Conservation (phyloP, 2,888 invertebrate species). For the Drosophila paramelanica region DNA sequence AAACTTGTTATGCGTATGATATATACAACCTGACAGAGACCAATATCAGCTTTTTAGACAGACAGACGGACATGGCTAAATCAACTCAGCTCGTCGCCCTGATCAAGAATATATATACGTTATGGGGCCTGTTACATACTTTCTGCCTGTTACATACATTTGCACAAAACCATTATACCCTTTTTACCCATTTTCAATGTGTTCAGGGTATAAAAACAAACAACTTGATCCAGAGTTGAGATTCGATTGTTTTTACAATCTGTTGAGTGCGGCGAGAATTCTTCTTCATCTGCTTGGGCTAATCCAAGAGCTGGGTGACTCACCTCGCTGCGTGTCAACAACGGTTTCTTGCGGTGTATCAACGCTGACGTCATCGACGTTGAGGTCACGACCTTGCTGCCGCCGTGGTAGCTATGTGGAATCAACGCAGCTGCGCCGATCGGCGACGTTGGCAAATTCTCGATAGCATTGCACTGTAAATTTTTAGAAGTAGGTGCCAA, state of each 20-base stretch:
- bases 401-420: conserved; percentile 40
- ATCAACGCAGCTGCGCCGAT: conserved; percentile 54
- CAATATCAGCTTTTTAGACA: too few species aligned
- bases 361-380: conserved; percentile 82
- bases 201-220: not conserved
- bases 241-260: not conserved
- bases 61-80: too few species aligned
- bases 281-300: not conserved
- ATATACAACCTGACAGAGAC: too few species aligned
- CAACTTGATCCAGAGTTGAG: not conserved
- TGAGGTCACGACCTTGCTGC: conserved; percentile 30
- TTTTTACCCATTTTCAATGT: too few species aligned
- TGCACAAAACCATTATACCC: too few species aligned
- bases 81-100: too few species aligned
- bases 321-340: conserved; percentile 85
- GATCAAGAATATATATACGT: too few species aligned
- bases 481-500: conserved; percentile 41
- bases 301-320: conserved; percentile 76
- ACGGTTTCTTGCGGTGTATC: conserved; percentile 84
- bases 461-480: conserved; percentile 6
- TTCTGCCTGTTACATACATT: too few species aligned
- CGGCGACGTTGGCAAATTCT: conserved; percentile 14
- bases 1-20: too few species aligned
- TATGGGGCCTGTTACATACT: not conserved
- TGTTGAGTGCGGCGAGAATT: conserved; percentile 9